Conservation (phyloP, 1,140 invertebrate genomes). For the Musca domestica region DNA sequence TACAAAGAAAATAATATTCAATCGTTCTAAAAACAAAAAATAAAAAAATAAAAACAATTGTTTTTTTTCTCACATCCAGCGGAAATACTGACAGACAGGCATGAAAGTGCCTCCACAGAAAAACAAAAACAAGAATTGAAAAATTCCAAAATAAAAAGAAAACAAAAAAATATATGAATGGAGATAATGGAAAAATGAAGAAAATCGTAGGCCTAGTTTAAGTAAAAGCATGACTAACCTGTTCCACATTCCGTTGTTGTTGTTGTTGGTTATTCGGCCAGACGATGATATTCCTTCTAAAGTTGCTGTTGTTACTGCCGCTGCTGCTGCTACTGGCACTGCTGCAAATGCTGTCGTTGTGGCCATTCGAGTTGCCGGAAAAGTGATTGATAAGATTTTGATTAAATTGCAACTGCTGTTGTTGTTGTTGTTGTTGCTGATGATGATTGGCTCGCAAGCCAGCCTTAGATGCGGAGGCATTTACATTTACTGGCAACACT, state of each 20-base stretch:
- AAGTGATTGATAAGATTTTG: no score
- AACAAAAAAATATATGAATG: no score
- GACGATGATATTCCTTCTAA: slow-evolving; percentile 21
- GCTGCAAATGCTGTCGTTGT: neutral
- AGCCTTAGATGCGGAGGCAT: neutral
- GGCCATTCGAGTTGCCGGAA: neutral
- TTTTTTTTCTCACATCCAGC: no score
- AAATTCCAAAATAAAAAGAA: no score
- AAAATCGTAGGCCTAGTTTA: slow-evolving; percentile 9
- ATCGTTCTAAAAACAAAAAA: no score
- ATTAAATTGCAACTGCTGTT: neutral
- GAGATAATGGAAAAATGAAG: no score
- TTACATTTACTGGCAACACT: no score
- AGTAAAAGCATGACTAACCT: slow-evolving; percentile 23
- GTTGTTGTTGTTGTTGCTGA: slow-evolving; percentile 13
- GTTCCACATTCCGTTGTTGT: slow-evolving; percentile 23
- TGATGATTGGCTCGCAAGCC: neutral
- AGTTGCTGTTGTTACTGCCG: slow-evolving; percentile 11
- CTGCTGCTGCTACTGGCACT: neutral
- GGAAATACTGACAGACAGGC: no score
- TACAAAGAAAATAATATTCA: no score
- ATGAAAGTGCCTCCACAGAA: no score
- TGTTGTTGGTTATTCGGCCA: neutral
- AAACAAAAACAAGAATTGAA: no score
- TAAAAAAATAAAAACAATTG: no score